A percentile compares a stretch with the other conserved stretches of the same genome.
Evolutionary conservation across 2,888 invertebrate species (phyloP).

Genomic region (Nephrotoma guestfalica): DNA sequence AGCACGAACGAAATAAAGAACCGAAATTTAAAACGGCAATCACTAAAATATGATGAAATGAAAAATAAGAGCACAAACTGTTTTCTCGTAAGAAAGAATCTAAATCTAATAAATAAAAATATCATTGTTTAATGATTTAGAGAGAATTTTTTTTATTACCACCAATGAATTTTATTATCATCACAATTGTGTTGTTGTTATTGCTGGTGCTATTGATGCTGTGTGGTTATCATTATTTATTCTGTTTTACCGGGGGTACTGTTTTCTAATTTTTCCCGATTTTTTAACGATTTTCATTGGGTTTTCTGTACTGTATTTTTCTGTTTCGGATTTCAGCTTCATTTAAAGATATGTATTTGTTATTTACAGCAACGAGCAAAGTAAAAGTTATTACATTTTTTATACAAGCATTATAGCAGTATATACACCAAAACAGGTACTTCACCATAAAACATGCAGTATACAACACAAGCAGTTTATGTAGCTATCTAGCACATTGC

Average conservation of each 20-base stretch:
- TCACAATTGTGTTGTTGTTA: neutral
- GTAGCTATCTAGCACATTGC: no score
- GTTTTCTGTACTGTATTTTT: neutral
- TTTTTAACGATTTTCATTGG: neutral
- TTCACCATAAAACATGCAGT: neutral
- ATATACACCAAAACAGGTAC: neutral
- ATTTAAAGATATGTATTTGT: neutral
- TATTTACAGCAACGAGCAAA: neutral
- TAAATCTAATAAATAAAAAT: neutral
- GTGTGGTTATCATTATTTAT: neutral
- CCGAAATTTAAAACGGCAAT: no score
- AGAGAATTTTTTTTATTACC: neutral
- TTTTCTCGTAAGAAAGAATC: no score
- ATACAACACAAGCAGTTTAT: neutral
- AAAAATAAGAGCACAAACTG: no score
- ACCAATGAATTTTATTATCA: neutral
- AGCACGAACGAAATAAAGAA: no score
- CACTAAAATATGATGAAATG: no score
- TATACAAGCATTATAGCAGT: no score
- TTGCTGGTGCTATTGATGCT: neutral
- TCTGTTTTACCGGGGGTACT: neutral
- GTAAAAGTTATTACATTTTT: neutral
- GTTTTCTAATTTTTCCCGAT: neutral
- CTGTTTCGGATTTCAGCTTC: neutral
- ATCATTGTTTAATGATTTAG: neutral